Evolutionary conservation across 2,888 invertebrate genomes (phyloP), one percentile per base, ranked within the genome.

Genomic region (Tyria jacobaeae): DNA sequence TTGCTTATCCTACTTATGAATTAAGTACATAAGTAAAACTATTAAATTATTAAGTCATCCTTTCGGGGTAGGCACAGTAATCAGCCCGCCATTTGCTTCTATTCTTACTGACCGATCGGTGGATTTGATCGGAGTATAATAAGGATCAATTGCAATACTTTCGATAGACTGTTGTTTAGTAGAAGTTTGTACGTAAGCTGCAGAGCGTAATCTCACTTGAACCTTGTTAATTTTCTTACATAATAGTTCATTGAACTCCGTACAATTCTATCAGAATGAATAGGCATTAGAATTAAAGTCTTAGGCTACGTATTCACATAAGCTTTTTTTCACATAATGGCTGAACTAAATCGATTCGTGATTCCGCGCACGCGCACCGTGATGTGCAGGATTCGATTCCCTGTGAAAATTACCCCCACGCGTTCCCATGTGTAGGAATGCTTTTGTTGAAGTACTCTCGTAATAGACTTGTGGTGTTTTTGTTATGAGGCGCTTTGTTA

Each of bases 271-370:
- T 39, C n/a, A 5, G 39, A 39, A 53, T 37, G 25, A 53, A n/a
- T 53, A 37, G 15, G 17, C 52, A 51, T 51, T 52, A 41, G n/a
- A 34, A 27, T 52, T 35, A 35, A 3, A 5, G 48, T 53, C 37
- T 47, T 48, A 47, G 15, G 17, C 62, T 50, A 70, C 56, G 51
- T 57, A 60, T 62, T 62, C 54, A 60, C 61, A 59, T 48, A 66
- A 51, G 34, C 49, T 60, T 60, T 24, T 74, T 65, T 62, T 53
- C 53, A 64, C 58, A 49, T 70, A 70, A 75, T 69, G 67, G 70
- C 71, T 71, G 65, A 71, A 75, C 73, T 67, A 83, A 85, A 88
- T 87, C 83, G 83, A 83, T 71, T 89, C 89, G 91, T 91, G 91
- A 87, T 83, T 68, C 70, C 61, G 71, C 70, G 78, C 90, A 89